Evolutionary conservation across 2,113 vertebrate species (phyloP).

Genomic region (Echinops telfairi): DNA sequence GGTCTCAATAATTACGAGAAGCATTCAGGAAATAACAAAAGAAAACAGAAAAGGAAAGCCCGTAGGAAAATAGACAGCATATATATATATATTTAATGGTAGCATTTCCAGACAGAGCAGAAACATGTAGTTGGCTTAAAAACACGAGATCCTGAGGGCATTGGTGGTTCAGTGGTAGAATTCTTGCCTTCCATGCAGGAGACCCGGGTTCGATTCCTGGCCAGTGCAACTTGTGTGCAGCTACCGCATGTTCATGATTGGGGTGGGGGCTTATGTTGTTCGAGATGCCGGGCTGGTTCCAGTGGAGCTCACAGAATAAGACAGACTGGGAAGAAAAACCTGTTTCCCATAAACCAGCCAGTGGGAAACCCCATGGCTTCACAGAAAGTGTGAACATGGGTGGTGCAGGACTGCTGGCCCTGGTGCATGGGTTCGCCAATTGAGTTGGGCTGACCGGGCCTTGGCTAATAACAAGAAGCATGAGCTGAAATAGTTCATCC

Average conservation of each 20-base stretch:
- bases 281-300: background rate
- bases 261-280: background rate
- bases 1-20: background rate
- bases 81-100: background rate
- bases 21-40: slow-evolving; percentile 11
- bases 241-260: background rate
- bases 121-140: background rate
- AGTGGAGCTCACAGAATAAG: background rate
- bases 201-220: background rate
- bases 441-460: background rate
- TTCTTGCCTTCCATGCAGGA: background rate
- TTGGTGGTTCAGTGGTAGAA: background rate
- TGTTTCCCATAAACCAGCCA: no score
- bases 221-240: background rate
- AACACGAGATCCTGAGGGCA: background rate
- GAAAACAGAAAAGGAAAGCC: background rate
- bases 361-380: no score
- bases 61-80: background rate
- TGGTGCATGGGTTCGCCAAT: background rate
- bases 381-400: no score
- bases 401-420: no score
- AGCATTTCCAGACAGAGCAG: slow-evolving; percentile 31
- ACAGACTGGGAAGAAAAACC: background rate
- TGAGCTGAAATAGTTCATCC: background rate
- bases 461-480: background rate